Percentiles rank a stretch among this genome's conserved stretches.
These are phyloP conservation scores for Drosophila barbarae DNA, from an alignment of 2,888 invertebrate species.

Conservation along the genomic window DNA sequence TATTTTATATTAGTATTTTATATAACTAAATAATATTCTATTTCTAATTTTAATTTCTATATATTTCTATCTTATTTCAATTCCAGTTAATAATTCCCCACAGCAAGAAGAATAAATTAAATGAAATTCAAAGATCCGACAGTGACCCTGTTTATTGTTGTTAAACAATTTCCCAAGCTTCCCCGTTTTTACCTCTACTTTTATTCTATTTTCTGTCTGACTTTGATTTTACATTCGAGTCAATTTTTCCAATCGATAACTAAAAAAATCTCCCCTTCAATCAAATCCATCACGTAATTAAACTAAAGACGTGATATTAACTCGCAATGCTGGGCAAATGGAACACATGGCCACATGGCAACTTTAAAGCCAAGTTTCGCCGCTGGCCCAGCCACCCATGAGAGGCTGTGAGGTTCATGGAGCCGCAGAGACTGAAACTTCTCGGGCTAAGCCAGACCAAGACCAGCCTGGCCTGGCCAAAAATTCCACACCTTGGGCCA, in stretches of 20 bases:
- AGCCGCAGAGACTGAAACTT: slow-evolving; percentile 9
- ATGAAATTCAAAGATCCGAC: no score
- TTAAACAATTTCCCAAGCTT: no score
- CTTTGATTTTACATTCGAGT: slow-evolving; percentile 1
- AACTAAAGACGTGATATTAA: slow-evolving; percentile 67
- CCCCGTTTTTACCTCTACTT: not conserved
- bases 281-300: slow-evolving; percentile 65
- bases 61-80: no score
- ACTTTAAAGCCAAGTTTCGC: slow-evolving; percentile 54
- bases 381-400: slow-evolving; percentile 51
- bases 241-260: slow-evolving; percentile 26
- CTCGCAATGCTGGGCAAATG: slow-evolving; percentile 45
- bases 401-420: slow-evolving; percentile 8
- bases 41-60: no score
- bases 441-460: slow-evolving; percentile 27
- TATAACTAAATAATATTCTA: no score
- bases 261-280: slow-evolving; percentile 36
- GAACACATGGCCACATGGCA: slow-evolving; percentile 24
- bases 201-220: not conserved
- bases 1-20: no score
- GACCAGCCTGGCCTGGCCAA: slow-evolving; percentile 21
- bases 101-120: no score
- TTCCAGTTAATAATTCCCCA: no score
- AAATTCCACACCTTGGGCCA: slow-evolving; percentile 59
- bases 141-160: no score